A percentile compares a stretch with the other conserved stretches of the same genome.
phyloP scores from a whole-genome alignment of 2,888 invertebrate genomes.

The Alviniconcha strummeri region DNA sequence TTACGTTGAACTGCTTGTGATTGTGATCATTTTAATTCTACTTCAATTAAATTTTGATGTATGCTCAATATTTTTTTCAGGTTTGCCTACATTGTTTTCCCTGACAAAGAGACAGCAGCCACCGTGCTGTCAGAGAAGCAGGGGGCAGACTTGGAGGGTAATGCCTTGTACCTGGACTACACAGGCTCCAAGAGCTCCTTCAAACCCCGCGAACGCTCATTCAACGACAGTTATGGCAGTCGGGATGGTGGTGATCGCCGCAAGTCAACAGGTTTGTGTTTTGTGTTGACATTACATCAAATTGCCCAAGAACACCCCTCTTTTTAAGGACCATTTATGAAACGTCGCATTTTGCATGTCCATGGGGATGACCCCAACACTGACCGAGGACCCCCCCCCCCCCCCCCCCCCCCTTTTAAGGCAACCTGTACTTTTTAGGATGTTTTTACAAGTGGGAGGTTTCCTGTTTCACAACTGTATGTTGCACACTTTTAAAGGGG shows the following conservation, averaged over 20 bases:
- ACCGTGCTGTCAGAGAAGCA: constrained; percentile 56
- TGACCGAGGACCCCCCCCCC: too few relatives aligned
- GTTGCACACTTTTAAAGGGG: too few relatives aligned
- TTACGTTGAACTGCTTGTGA: too few relatives aligned
- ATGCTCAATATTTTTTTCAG: constrained; percentile 40
- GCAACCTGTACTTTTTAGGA: too few relatives aligned
- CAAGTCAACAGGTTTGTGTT: constrained; percentile 26
- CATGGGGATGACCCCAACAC: too few relatives aligned
- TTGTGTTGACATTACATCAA: not conserved
- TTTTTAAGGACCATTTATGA: not conserved
- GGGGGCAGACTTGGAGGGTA: constrained; percentile 49
- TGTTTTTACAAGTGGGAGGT: too few relatives aligned
- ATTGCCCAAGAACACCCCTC: not conserved
- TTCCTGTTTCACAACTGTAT: too few relatives aligned
- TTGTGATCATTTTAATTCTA: too few relatives aligned
- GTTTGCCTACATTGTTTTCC: constrained; percentile 64
- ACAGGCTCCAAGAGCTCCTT: constrained; percentile 50
- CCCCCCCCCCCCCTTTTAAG: too few relatives aligned
- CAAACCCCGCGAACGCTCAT: constrained; percentile 35
- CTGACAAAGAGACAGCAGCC: constrained; percentile 48
- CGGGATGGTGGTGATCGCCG: constrained; percentile 30
- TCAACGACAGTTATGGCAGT: constrained; percentile 33
- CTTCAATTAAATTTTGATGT: not conserved
- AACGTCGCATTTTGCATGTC: too few relatives aligned
- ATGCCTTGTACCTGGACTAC: constrained; percentile 57